Evolutionary conservation across 1,140 invertebrate species (phyloP).

Genomic region (Delia radicum): DNA sequence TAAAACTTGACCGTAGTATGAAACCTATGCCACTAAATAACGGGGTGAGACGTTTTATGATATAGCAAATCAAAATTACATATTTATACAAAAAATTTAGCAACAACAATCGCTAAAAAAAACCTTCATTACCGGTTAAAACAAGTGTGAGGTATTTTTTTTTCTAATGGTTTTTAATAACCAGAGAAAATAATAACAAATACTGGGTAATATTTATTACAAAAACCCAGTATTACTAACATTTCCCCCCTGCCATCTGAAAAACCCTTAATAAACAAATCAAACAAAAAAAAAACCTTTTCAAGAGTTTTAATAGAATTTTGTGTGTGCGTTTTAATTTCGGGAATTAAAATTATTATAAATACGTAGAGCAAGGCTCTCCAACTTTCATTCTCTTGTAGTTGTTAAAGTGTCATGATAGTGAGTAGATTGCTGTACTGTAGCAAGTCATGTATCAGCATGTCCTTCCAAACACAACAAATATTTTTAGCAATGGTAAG

Average conservation of each 20-base stretch:
- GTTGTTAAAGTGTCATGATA: constrained; percentile 57
- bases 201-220: background rate
- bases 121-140: background rate
- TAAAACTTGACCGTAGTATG: too few relatives aligned
- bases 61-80: background rate
- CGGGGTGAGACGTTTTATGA: background rate
- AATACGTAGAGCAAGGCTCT: constrained; percentile 43
- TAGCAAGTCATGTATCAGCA: constrained; percentile 57
- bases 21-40: background rate
- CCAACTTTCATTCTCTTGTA: constrained; percentile 54
- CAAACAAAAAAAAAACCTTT: background rate
- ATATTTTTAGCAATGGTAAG: constrained; percentile 55
- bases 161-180: background rate
- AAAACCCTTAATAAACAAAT: background rate
- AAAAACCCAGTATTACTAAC: background rate
- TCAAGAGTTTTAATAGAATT: background rate
- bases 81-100: background rate
- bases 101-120: background rate
- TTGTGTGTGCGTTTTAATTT: background rate
- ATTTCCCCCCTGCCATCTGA: background rate
- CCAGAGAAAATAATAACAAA: background rate
- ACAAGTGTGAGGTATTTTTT: background rate
- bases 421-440: constrained; percentile 54
- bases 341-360: constrained; percentile 31
- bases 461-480: constrained; percentile 55